phyloP scores from a whole-genome alignment of 2,888 invertebrate genomes.

The Drosophila ustulata region DNA sequence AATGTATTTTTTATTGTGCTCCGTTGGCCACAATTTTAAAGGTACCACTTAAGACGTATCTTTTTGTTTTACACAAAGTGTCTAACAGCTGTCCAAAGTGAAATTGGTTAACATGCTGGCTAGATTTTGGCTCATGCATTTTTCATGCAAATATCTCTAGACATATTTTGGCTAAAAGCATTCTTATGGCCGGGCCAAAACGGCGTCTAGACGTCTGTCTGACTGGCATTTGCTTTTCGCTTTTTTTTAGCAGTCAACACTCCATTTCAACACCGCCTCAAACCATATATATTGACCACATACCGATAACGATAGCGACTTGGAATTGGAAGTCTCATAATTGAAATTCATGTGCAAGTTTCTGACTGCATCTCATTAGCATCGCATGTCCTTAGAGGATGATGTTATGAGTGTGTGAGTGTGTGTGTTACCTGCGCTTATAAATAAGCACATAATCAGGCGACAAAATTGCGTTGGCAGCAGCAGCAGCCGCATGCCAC shows the following conservation, averaged over 20 bases:
- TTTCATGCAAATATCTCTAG: conserved; percentile 46
- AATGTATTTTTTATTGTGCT: neutral
- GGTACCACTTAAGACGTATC: neutral
- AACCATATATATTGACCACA: neutral
- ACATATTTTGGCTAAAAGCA: conserved; percentile 58
- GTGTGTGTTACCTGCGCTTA: conserved; percentile 58
- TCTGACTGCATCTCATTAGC: conserved; percentile 76
- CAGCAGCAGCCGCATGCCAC: conserved; percentile 23
- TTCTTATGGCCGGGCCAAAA: conserved; percentile 26
- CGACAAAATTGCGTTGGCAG: conserved; percentile 64
- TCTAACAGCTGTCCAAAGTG: conserved; percentile 1
- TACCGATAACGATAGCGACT: neutral
- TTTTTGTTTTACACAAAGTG: neutral
- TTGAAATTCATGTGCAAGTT: conserved; percentile 75
- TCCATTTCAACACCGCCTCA: neutral
- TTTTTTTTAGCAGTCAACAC: conserved; percentile 25
- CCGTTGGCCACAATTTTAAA: neutral
- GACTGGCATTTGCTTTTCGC: neutral
- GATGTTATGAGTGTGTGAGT: conserved; percentile 1
- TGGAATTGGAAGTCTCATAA: conserved; percentile 40
- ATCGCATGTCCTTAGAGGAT: conserved; percentile 47
- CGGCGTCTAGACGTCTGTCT: conserved; percentile 63
- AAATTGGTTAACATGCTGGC: conserved; percentile 3
- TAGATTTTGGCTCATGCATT: conserved; percentile 22
- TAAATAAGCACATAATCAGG: conserved; percentile 81